Evolutionary conservation across 92 coral and sea anemone species (phyloP).

Genomic region (Porites evermanni): DNA sequence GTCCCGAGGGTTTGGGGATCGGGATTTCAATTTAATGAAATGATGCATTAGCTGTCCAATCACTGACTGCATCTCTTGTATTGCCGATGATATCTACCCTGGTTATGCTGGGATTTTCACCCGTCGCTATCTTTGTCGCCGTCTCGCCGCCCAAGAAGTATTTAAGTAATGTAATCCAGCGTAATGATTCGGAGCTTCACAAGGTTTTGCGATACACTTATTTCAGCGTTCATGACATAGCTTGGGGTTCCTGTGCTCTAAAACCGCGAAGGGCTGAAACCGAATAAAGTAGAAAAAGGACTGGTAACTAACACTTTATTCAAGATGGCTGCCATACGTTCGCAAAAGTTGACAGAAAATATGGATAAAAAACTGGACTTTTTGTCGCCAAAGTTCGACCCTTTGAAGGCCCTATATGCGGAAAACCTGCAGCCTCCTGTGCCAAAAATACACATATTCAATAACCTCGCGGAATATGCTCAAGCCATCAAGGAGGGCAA

Average conservation of each 20-base stretch:
- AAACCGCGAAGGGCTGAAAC: background rate
- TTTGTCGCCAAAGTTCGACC: conserved; percentile 81
- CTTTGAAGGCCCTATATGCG: conserved; percentile 84
- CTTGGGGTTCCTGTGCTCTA: background rate
- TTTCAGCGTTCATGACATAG: no score
- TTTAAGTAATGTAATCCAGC: no score
- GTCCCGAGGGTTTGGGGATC: no score
- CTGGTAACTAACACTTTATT: conserved; percentile 21
- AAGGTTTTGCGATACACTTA: no score
- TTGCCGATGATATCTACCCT: no score
- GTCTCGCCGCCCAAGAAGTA: no score
- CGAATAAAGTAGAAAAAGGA: background rate
- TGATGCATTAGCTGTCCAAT: no score
- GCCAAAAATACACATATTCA: conserved; percentile 85
- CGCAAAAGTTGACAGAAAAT: conserved; percentile 26
- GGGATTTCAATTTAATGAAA: no score
- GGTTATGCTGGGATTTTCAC: no score
- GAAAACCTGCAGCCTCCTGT: conserved; percentile 82
- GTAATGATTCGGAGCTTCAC: no score
- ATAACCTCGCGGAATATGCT: conserved; percentile 91
- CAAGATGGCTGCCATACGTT: conserved; percentile 78
- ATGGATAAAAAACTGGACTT: conserved; percentile 73
- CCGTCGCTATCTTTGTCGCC: no score
- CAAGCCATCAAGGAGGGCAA: conserved; percentile 82
- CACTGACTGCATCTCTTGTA: no score